These are phyloP conservation scores for Microdon myrmicae DNA, from an alignment of 2,888 invertebrate species.

Conservation along the genomic window DNA sequence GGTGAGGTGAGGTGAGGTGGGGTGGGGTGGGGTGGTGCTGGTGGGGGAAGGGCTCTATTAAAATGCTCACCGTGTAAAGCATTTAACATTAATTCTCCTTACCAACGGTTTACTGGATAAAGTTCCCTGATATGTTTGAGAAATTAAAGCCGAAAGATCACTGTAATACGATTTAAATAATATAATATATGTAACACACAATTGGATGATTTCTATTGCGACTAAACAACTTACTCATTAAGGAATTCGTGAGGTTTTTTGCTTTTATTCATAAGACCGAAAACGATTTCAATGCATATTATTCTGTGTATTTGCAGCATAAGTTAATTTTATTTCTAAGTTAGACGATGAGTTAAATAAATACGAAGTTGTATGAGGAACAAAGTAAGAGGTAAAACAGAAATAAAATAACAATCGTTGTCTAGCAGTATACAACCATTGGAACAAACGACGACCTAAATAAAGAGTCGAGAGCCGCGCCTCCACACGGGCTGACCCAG, in stretches of 20 bases:
- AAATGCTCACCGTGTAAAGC: slow-evolving; percentile 21
- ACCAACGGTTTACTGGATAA: slow-evolving; percentile 1
- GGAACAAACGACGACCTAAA: too few species aligned
- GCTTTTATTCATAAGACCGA: neutral
- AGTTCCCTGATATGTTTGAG: neutral
- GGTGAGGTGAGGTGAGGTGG: too few species aligned
- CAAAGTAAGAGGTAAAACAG: too few species aligned
- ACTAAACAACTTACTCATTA: too few species aligned
- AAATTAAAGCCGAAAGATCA: neutral
- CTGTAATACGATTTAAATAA: too few species aligned
- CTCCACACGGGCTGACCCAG: too few species aligned
- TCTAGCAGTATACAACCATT: too few species aligned
- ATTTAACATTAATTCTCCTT: slow-evolving; percentile 31
- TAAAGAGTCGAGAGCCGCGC: too few species aligned
- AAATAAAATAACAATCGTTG: too few species aligned
- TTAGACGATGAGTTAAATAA: slow-evolving; percentile 11
- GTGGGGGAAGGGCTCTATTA: neutral
- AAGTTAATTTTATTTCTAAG: slow-evolving; percentile 21
- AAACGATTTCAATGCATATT: slow-evolving; percentile 31
- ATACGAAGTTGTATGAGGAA: slow-evolving; percentile 17
- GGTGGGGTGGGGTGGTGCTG: too few species aligned
- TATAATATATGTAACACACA: neutral
- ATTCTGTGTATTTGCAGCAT: slow-evolving; percentile 20
- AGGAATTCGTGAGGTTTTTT: too few species aligned
- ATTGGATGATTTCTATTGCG: neutral